A percentile compares a stretch with the other conserved stretches of the same genome.
These are phyloP conservation scores for Gavia stellata DNA, from an alignment of 2,113 vertebrate genomes.

Conservation along the genomic window DNA sequence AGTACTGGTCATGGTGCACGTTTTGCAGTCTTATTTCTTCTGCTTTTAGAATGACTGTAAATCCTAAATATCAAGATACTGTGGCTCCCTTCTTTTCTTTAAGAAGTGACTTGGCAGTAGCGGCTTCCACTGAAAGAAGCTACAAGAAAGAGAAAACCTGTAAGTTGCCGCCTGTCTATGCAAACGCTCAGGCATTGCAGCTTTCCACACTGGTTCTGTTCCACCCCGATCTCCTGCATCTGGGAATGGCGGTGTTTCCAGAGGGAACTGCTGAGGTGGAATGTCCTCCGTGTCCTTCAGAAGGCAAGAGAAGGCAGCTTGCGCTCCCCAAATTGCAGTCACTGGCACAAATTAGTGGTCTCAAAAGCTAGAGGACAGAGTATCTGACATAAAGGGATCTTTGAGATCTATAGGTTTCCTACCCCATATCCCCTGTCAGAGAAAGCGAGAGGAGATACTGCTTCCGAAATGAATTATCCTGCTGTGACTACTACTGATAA, in stretches of 20 bases:
- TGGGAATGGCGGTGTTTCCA: not conserved
- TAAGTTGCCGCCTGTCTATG: rapidly evolving
- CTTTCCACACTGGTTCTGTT: not conserved
- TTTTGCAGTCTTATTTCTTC: not conserved
- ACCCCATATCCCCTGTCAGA: no score
- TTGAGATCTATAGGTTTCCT: not conserved
- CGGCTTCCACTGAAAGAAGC: not conserved
- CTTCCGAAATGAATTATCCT: not conserved
- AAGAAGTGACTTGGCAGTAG: not conserved
- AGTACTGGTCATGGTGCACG: not conserved
- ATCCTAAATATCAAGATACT: not conserved
- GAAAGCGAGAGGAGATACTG: not conserved
- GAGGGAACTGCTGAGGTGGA: not conserved
- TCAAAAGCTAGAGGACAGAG: not conserved
- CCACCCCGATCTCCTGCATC: not conserved
- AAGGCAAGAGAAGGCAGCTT: not conserved
- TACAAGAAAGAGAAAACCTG: not conserved
- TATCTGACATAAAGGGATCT: not conserved
- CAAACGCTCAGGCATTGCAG: not conserved
- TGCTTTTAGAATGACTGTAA: not conserved
- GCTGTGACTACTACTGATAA: not conserved
- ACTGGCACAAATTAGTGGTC: not conserved
- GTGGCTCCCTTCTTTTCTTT: not conserved
- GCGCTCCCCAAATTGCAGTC: not conserved
- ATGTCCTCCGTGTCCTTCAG: not conserved